These are phyloP conservation scores for Bos indicus DNA, from an alignment of 2,113 vertebrate genomes.

Conservation along the genomic window DNA sequence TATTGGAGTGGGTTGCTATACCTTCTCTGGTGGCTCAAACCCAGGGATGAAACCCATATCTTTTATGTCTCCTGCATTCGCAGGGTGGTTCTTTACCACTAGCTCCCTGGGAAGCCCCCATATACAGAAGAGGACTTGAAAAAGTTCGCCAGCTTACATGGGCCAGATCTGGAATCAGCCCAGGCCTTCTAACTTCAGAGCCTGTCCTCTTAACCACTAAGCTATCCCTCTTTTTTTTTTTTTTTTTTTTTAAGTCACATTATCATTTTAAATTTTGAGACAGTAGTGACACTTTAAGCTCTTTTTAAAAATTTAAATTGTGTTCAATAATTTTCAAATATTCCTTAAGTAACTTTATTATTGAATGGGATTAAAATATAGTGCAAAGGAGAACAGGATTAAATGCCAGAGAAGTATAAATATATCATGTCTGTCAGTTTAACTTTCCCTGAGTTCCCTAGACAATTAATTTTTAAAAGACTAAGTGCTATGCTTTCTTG, in stretches of 20 bases:
- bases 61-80: not conserved
- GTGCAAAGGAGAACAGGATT: not conserved
- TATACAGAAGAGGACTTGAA: not conserved
- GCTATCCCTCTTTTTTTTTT: not conserved
- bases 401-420: not conserved
- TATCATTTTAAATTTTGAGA: constrained; percentile 9
- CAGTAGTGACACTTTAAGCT: not conserved
- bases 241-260: not conserved
- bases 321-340: not conserved
- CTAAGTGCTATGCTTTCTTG: not conserved
- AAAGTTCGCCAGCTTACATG: not conserved
- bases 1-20: not conserved
- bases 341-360: not conserved
- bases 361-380: not conserved
- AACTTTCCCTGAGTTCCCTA: not conserved
- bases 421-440: not conserved
- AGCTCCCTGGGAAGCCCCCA: not conserved
- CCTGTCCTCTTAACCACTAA: not conserved
- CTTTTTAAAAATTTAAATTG: not conserved
- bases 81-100: not conserved
- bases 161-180: not conserved
- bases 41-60: not conserved
- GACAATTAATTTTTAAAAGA: not conserved
- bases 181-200: not conserved
- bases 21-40: not conserved